Evolutionary conservation across 2,113 vertebrate genomes (phyloP).

Genomic region (Phylloscopus whistleri): DNA sequence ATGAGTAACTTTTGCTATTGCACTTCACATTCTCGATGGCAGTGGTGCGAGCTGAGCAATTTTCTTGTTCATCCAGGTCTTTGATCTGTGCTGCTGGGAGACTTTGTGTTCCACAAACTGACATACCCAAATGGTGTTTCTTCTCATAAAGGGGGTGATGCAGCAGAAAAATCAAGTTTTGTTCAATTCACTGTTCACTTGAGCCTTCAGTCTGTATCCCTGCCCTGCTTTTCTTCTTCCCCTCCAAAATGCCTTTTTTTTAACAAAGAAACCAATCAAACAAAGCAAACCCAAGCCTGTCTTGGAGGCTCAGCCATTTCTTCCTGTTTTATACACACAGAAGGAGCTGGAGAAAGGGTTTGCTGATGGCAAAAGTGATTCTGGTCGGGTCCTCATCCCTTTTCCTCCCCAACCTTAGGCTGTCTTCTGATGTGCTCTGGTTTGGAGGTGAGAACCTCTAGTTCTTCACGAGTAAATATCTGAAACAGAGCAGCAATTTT

Average conservation of each 20-base stretch:
- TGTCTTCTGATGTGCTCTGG: background rate
- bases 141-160: background rate
- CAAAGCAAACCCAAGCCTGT: background rate
- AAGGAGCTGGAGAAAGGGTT: background rate
- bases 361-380: background rate
- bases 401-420: background rate
- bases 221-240: background rate
- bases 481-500: background rate
- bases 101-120: background rate
- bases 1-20: background rate
- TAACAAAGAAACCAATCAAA: background rate
- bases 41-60: background rate
- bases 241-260: background rate
- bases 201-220: background rate
- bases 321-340: background rate
- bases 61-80: background rate
- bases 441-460: background rate
- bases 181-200: background rate
- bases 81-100: background rate
- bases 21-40: background rate
- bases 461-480: background rate
- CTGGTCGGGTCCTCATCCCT: background rate
- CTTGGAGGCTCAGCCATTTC: background rate
- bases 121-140: background rate
- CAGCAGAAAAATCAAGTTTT: background rate